Percentiles rank a stretch among this genome's conserved stretches.
Conservation (phyloP, 2,797 vertebrate genomes). For the Eleutherodactylus coqui region DNA sequence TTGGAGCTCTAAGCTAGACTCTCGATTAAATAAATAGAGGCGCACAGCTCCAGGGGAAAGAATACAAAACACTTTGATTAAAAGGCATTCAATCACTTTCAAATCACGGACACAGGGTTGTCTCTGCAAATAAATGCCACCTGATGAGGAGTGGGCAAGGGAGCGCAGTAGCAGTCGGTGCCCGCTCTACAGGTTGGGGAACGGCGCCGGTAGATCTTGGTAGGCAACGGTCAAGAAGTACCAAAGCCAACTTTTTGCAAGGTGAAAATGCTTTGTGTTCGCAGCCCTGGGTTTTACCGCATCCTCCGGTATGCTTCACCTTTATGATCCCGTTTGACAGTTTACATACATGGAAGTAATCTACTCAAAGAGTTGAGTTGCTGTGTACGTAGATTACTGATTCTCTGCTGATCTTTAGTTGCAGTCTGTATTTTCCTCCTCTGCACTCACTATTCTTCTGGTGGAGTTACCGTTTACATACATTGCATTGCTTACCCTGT, state of each 20-base stretch:
- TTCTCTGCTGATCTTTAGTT: no score
- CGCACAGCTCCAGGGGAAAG: constrained; percentile 35
- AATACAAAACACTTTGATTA: constrained; percentile 49
- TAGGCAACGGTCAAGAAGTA: background rate
- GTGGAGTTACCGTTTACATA: no score
- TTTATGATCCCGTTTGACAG: no score
- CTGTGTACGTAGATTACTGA: no score
- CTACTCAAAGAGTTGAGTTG: no score
- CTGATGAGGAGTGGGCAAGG: constrained; percentile 22
- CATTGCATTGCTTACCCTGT: no score
- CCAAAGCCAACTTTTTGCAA: background rate
- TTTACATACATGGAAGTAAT: no score
- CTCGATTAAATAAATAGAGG: constrained; percentile 52
- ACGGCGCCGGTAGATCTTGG: background rate
- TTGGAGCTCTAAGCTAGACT: constrained; percentile 26
- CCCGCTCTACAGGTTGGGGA: background rate
- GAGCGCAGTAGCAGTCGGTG: background rate
- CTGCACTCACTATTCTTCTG: no score
- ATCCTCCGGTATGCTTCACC: no score
- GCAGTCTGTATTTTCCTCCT: no score
- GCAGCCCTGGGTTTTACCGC: background rate
- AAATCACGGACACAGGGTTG: constrained; percentile 35
- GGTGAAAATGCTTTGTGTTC: background rate
- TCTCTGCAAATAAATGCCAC: constrained; percentile 28
- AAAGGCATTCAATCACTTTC: constrained; percentile 49